Base-by-base conservation (phyloP, 2,113 vertebrate genomes). In the Calonectris borealis region DNA sequence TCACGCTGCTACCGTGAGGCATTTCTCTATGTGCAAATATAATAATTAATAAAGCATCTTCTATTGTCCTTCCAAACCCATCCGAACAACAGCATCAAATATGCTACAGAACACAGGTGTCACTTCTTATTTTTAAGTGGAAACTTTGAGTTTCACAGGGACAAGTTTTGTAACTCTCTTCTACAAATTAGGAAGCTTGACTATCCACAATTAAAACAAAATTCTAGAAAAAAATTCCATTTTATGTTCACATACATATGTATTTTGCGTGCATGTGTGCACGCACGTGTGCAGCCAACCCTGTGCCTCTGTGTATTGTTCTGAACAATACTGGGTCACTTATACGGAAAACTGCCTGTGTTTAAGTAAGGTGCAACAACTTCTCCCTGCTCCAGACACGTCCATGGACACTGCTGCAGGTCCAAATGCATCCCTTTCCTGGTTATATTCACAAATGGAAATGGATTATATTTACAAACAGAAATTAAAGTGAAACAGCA, bases 361-460 rank as follows among this genome's bases (percentile, higher is more conserved):
- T 87, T 83, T 66, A 71, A 85, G 42, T 17, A 26, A 82, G 48
- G 20, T 52, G 46, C 40, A 80, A n/a, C 49, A 46, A 24, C 80
- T 78, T 81, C 61, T 72, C 52, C 40, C 77, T 48, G 57, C 80
- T 86, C 77, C 70, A 71, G 52, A 88, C 9, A 38, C 3, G 0
- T 69, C 34, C 44, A 7, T 4, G 24, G 58, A 80, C 20, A 6
- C 65, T 51, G 49, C 27, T 61, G 36, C 27, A 46, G 69, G 34
- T 72, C 60, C 58, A 17, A 73, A 71, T 4, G 34, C 26, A 58
- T 36, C 32, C 75, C 38, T 48, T 70, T 69, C 32, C 61, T 64
- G n/a, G 25, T 69, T 88, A 20, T 68, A 76, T 78, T 95, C 82
- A 80, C 49, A 69, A 88, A 71, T 4, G 27, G 55, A 75, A 92